Conservation (phyloP, 2,113 vertebrate species). For the Cyrtonyx montezumae region DNA sequence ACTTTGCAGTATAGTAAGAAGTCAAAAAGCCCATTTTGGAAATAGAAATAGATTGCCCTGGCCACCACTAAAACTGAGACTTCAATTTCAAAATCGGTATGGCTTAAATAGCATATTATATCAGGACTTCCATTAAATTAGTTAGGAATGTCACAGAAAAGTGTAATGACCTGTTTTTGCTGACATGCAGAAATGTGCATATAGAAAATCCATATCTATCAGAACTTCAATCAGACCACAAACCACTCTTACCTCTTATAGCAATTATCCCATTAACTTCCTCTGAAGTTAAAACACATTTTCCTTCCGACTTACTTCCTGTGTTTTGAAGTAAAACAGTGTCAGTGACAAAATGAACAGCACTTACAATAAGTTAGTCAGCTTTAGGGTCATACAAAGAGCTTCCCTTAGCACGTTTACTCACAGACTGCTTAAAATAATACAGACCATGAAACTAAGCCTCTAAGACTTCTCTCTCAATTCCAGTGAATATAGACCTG, state of each 20-base stretch:
- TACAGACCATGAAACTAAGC: neutral
- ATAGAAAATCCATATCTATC: constrained; percentile 52
- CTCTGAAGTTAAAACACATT: constrained; percentile 19
- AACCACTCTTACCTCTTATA: neutral
- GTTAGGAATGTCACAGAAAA: constrained; percentile 49
- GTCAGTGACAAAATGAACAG: neutral
- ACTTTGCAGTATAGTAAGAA: neutral
- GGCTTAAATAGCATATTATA: constrained; percentile 20
- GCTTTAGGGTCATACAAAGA: neutral
- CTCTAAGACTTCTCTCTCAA: neutral
- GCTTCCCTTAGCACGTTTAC: neutral
- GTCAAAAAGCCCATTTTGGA: constrained; percentile 28
- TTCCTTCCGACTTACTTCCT: constrained; percentile 33
- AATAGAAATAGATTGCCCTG: constrained; percentile 38
- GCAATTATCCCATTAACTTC: neutral
- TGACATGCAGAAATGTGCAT: constrained; percentile 6
- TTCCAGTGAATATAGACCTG: neutral
- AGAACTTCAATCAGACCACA: constrained; percentile 14
- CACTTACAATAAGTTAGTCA: neutral
- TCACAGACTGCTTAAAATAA: neutral
- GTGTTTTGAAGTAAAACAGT: constrained; percentile 20
- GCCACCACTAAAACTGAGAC: neutral
- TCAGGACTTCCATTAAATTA: constrained; percentile 29
- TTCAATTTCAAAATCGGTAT: constrained; percentile 31
- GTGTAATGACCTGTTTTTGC: constrained; percentile 28